Conservation (phyloP, 2,888 invertebrate species). For the Trachelus iudaicus region DNA sequence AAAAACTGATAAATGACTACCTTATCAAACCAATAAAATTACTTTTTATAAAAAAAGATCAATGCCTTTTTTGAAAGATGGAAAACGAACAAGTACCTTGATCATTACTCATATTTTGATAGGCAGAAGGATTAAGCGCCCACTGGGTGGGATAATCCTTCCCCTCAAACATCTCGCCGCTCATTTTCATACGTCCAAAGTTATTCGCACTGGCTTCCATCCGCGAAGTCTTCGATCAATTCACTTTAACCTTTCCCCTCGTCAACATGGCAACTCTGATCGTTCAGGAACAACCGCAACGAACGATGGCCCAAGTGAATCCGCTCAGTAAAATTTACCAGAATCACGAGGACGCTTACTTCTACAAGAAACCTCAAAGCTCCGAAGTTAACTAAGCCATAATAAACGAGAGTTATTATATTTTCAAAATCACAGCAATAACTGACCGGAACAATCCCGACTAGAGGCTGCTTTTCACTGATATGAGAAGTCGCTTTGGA, state of each 20-base stretch:
- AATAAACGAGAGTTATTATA: neutral
- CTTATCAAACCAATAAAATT: conserved; percentile 8
- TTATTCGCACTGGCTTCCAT: neutral
- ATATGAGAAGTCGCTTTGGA: neutral
- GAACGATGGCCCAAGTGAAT: neutral
- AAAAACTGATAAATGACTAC: neutral
- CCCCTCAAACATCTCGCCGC: conserved; percentile 68
- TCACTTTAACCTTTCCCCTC: conserved; percentile 5
- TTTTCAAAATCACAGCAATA: neutral
- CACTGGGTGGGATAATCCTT: conserved; percentile 79
- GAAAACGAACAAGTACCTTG: conserved; percentile 67
- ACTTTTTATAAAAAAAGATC: neutral
- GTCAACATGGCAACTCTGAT: conserved; percentile 8
- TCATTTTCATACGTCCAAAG: conserved; percentile 55
- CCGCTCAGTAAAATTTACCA: neutral
- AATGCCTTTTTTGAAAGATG: neutral
- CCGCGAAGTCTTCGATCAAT: neutral
- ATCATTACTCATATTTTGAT: conserved; percentile 84
- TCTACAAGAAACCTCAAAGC: neutral
- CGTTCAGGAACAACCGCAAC: neutral
- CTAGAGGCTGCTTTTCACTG: neutral
- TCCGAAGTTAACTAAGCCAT: neutral
- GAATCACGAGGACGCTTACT: neutral
- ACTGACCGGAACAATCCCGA: neutral
- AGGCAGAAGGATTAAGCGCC: conserved; percentile 84